Base-by-base conservation (phyloP, 2,888 invertebrate species). In the Acanthosepion lycidas region DNA sequence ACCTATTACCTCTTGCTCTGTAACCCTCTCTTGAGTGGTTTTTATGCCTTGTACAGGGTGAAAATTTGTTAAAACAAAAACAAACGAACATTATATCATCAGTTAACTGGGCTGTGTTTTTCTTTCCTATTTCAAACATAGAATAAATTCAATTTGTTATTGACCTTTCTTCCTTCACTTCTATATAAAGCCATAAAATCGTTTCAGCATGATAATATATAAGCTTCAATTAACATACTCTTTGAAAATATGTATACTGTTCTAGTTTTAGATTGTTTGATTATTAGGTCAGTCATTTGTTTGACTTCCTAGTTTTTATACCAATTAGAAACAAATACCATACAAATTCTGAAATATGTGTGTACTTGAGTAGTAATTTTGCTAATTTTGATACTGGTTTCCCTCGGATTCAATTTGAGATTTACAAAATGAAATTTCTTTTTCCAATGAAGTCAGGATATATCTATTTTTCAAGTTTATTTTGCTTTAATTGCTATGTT, bases 321-420 rank as follows among this genome's bases (percentile, higher is more conserved):
- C 78, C 78, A 78, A 78, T 78, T 78, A 78, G 78, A n/a, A 78
- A n/a, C 78, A 78, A 78, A 33, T 78, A 78, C 78, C 78, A 78
- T 78, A 33, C n/a, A 78, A 78, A 78, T n/a, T 59, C 23, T 78
- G n/a, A 78, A 78, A 33, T n/a, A 78, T 28, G n/a, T 78, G 78
- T 78, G 33, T 28, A 28, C 26, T 8, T 28, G 33, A 33, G 33
- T 78, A 9, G 6, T 78, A 28, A 28, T 28, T 78, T 78, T 78
- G 6, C n/a, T 26, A 28, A 28, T 78, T 78, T 78, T 78, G 78
- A 0, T 12, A 28, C 28, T 28, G 78, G 28, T 23, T 6, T 23
- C 18, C n/a, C 1, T 78, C 33, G 15, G 78, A 78, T 33, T 78
- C 15, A 78, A 0, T n/a, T 18, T 33, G 59, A 59, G 4, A 59